Base-by-base conservation (phyloP, 53 echinoderm and acorn worm species). In the Pentamera pediparva region DNA sequence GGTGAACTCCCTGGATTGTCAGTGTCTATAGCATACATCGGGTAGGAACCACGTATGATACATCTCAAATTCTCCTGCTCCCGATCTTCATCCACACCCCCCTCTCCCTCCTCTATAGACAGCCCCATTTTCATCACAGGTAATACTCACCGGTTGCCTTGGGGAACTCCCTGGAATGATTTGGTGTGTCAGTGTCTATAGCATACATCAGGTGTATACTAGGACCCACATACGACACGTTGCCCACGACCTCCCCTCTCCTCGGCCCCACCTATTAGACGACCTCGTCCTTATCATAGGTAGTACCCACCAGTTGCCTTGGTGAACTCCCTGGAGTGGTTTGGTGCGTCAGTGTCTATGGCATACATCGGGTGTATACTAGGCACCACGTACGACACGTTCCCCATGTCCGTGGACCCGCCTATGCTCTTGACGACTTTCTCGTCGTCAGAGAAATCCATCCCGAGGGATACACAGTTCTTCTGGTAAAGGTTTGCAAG, bases 301-400 rank as follows among this genome's bases (percentile, higher is more conserved):
- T n/a, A n/a, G n/a, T n/a, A 17, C 62, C 25, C 74, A 93, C 93
- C 93, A 77, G 94, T 84, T 29, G 75, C 75, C 7, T 77, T 78
- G 2, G 84, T 84, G 56, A 93, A 93, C 4, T 74, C 85, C 11
- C 63, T 51, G 0, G 79, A 70, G 71, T 94, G 94, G 41, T 64
- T 87, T 47, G 82, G 65, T 32, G 87, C 76, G 10, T 81, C 79
- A 3, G 90, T 85, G 6, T 84, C 81, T 37, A 94, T 75, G 51
- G 62, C 69, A 86, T 83, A 96, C 91, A 92, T 84, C 17, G 98
- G 98, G 30, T 90, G 88, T 31, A 96, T 92, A 54, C 98, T 85
- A 11, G 98, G 98, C 29, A 96, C 77, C 13, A 85, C 89, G 27
- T 83, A 85, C 18, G 98, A 90, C 2, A 86, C 73, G 49, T 92